These are phyloP conservation scores for Nebria brevicollis DNA, from an alignment of 2,888 invertebrate genomes.

Conservation along the genomic window DNA sequence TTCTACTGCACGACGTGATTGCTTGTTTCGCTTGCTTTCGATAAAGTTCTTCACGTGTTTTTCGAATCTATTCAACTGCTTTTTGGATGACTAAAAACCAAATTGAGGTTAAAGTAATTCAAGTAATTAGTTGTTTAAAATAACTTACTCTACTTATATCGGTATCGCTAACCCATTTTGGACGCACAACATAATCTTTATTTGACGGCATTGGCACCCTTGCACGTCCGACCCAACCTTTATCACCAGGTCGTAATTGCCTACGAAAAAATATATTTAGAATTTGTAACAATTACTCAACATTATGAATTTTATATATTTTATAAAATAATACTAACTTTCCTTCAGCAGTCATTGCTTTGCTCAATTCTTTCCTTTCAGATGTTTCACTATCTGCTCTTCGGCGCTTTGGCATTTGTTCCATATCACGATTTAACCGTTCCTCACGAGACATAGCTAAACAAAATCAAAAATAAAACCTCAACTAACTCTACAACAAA, in stretches of 20 bases:
- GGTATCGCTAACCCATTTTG: constrained; percentile 88
- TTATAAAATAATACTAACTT: constrained; percentile 61
- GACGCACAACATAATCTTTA: constrained; percentile 96
- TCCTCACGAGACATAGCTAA: constrained; percentile 91
- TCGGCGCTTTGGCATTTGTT: constrained; percentile 77
- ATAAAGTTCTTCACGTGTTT: constrained; percentile 92
- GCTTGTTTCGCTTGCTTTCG: constrained; percentile 83
- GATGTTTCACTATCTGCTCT: constrained; percentile 64
- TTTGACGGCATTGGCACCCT: constrained; percentile 94
- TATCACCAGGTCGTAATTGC: constrained; percentile 89
- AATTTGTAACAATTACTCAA: neutral
- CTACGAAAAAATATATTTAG: constrained; percentile 60
- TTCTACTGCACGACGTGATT: constrained; percentile 85
- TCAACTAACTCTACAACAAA: constrained; percentile 16
- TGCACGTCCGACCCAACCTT: constrained; percentile 94
- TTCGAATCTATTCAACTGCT: constrained; percentile 89
- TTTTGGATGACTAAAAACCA: constrained; percentile 73
- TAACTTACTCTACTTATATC: constrained; percentile 80
- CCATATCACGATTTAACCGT: constrained; percentile 89
- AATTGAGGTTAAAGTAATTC: constrained; percentile 25
- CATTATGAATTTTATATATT: no score
- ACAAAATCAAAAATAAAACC: constrained; percentile 44
- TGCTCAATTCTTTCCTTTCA: constrained; percentile 70
- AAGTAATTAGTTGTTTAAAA: neutral
- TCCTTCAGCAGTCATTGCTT: constrained; percentile 71